These are phyloP conservation scores for Drosophila longiperda DNA, from an alignment of 2,888 invertebrate genomes.

Conservation along the genomic window DNA sequence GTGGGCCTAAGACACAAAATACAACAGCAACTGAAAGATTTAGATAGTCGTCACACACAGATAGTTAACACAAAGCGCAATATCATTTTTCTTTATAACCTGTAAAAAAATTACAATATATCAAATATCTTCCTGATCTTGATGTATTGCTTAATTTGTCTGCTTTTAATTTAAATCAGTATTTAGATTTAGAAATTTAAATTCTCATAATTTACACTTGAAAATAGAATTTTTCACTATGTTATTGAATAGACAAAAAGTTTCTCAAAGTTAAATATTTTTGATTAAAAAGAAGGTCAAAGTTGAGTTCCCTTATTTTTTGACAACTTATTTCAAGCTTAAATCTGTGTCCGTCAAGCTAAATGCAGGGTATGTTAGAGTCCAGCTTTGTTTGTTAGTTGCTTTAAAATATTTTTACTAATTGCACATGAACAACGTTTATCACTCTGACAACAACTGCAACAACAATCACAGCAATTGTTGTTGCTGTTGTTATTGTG, in stretches of 20 bases:
- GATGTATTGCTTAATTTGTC: not conserved
- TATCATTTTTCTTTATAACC: constrained; percentile 3
- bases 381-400: not conserved
- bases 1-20: constrained; percentile 34
- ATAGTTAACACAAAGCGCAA: constrained; percentile 6
- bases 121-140: not conserved
- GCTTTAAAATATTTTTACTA: constrained; percentile 69
- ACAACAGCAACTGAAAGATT: constrained; percentile 19
- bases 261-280: not conserved
- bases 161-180: not conserved
- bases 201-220: not conserved
- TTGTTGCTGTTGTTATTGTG: constrained; percentile 13
- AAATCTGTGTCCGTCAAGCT: too few species aligned
- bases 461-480: constrained; percentile 36
- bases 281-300: not conserved
- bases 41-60: constrained; percentile 17
- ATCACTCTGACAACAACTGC: constrained; percentile 69
- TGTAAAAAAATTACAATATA: not conserved
- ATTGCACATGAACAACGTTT: constrained; percentile 80
- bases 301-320: not conserved
- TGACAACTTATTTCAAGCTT: not conserved
- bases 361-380: constrained; percentile 22
- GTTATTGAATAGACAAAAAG: not conserved
- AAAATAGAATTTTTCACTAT: not conserved
- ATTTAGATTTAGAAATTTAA: not conserved